Base-by-base conservation (phyloP, 2,113 vertebrate genomes). In the Scortum barcoo region DNA sequence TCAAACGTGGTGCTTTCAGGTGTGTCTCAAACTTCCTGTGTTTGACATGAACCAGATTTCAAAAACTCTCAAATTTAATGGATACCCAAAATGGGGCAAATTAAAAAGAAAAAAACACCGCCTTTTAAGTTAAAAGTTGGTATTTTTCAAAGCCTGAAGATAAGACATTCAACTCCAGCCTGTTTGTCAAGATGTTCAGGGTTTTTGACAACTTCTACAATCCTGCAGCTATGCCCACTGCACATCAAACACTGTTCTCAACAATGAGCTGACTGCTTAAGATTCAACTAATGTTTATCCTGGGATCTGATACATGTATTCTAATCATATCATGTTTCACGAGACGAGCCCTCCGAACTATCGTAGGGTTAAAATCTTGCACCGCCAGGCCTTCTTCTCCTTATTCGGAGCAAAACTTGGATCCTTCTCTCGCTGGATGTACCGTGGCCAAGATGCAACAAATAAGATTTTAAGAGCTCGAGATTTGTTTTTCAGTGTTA, bases 111-210 rank as follows among this genome's bases (percentile, higher is more conserved):
- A n/a, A 78, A 67, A 81, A 72, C 24, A 14, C 38, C 44, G 30
- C 70, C 46, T 82, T 87, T 73, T 62, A 28, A 76, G 65, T 63
- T 78, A 68, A 85, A 89, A 83, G 78, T 89, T 74, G 0, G 62
- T 54, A 53, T 48, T 86, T 72, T 74, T 80, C 80, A 81, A 80
- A 89, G 73, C 40, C 14, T 60, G 26, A 13, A 71, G 84, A 81
- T 75, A 71, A 86, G 62, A 84, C 72, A 36, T 60, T 33, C 36
- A 71, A 74, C 78, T 85, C 67, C 56, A 61, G 66, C 60, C 74
- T 86, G 83, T 92, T 90, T 87, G 83, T 90, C 86, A 87, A 83
- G 78, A 86, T 74, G 76, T 62, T 89, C 44, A 72, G 80, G 84
- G 62, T 74, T 93, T 89, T 82, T 89, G 86, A 90, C 81, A 89